These are phyloP conservation scores for Hiodon tergisus DNA, from an alignment of 2,113 vertebrate genomes.

Conservation along the genomic window DNA sequence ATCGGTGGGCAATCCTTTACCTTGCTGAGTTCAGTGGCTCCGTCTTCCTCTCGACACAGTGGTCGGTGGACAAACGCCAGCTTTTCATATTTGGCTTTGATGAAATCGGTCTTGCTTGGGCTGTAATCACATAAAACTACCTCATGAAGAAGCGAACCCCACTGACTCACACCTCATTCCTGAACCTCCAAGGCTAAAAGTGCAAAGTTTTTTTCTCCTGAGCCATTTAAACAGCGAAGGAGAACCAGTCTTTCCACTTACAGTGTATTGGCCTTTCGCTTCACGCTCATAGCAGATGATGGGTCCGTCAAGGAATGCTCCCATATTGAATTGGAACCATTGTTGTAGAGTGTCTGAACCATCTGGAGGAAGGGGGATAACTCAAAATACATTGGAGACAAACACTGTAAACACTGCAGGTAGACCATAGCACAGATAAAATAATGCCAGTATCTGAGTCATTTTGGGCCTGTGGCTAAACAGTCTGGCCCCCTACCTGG, in stretches of 20 bases:
- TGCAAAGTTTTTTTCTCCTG: no score
- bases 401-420: no score
- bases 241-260: no score
- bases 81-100: constrained; percentile 96
- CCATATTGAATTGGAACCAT: constrained; percentile 97
- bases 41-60: constrained; percentile 91
- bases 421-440: no score
- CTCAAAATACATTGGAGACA: no score
- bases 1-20: constrained; percentile 52
- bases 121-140: constrained; percentile 44
- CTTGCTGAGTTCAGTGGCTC: constrained; percentile 92
- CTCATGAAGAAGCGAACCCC: no score
- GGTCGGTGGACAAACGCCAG: constrained; percentile 88
- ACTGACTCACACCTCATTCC: no score
- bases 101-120: constrained; percentile 94
- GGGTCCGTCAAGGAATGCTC: constrained; percentile 93
- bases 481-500: constrained; percentile 64
- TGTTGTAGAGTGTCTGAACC: constrained; percentile 91
- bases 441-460: no score
- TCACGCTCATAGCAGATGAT: constrained; percentile 82
- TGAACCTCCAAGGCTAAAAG: no score
- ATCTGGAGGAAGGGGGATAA: constrained; percentile 66
- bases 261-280: constrained; percentile 74
- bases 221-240: no score
- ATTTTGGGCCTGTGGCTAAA: no score